A percentile compares a stretch with the other conserved stretches of the same genome.
These are phyloP conservation scores for Tympanoctomys barrerae DNA, from an alignment of 2,797 vertebrate genomes.

Conservation along the genomic window DNA sequence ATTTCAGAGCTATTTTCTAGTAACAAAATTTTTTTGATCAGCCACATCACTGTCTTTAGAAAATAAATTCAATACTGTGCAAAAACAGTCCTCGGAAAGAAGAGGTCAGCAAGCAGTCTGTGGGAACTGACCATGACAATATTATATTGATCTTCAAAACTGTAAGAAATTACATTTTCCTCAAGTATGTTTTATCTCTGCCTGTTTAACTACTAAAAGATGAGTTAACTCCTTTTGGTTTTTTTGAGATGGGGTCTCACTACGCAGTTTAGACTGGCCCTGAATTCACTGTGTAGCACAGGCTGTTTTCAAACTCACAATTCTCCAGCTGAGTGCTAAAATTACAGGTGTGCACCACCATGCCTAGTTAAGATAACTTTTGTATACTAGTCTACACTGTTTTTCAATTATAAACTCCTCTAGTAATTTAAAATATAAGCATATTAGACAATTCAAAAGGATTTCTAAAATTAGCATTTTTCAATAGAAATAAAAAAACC, in stretches of 20 bases:
- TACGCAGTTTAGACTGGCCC: no score
- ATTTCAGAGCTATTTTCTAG: constrained; percentile 54
- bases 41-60: neutral
- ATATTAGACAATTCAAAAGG: neutral
- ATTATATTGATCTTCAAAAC: neutral
- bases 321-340: no score
- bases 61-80: constrained; percentile 7
- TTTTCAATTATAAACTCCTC: constrained; percentile 39
- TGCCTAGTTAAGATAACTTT: neutral
- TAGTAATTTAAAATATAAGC: constrained; percentile 44
- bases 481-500: constrained; percentile 36
- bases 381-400: neutral
- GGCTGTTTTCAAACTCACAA: no score
- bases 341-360: no score
- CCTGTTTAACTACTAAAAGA: constrained; percentile 48
- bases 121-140: neutral
- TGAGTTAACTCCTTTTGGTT: neutral
- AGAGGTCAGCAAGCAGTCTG: neutral
- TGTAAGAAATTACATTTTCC: constrained; percentile 47
- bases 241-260: no score
- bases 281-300: no score
- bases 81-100: constrained; percentile 24
- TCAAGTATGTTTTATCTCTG: constrained; percentile 22
- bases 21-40: neutral
- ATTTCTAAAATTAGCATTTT: constrained; percentile 46